Evolutionary conservation across 2,797 vertebrate genomes (phyloP).

Genomic region (Gymnopithys bicolor): DNA sequence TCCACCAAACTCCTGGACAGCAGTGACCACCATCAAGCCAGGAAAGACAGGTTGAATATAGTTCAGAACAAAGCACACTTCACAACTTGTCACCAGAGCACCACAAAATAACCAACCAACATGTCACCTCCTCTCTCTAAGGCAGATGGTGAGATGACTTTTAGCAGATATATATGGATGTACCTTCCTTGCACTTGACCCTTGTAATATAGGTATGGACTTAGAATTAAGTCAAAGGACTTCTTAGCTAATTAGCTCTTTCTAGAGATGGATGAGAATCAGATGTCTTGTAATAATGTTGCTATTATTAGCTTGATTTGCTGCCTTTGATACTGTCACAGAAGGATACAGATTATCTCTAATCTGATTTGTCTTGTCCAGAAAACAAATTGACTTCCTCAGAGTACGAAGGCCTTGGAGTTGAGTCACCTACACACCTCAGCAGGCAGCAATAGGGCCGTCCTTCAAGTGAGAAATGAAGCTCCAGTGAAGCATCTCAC

Average conservation of each 20-base stretch:
- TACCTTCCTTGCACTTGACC: background rate
- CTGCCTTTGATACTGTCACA: slow-evolving; percentile 13
- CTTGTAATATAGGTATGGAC: background rate
- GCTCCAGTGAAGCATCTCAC: background rate
- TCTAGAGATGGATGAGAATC: slow-evolving; percentile 30
- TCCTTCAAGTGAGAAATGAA: slow-evolving; percentile 7
- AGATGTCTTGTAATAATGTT: background rate
- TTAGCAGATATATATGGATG: background rate
- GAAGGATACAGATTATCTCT: slow-evolving; percentile 26
- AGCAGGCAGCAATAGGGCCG: slow-evolving; percentile 17
- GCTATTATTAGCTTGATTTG: slow-evolving; percentile 36
- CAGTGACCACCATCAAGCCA: background rate
- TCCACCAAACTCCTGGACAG: background rate
- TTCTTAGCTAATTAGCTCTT: slow-evolving; percentile 3
- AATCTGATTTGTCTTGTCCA: slow-evolving; percentile 50
- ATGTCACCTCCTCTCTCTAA: background rate
- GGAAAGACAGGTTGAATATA: background rate
- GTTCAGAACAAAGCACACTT: background rate
- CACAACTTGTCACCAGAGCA: background rate
- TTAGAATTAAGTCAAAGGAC: background rate
- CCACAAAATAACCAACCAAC: background rate
- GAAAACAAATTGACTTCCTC: slow-evolving; percentile 45
- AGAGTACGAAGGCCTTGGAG: slow-evolving; percentile 10
- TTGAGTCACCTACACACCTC: slow-evolving; percentile 46
- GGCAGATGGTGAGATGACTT: background rate